phyloP scores from a whole-genome alignment of 1,140 invertebrate species.

The Panagrolaimus sp. region DNA sequence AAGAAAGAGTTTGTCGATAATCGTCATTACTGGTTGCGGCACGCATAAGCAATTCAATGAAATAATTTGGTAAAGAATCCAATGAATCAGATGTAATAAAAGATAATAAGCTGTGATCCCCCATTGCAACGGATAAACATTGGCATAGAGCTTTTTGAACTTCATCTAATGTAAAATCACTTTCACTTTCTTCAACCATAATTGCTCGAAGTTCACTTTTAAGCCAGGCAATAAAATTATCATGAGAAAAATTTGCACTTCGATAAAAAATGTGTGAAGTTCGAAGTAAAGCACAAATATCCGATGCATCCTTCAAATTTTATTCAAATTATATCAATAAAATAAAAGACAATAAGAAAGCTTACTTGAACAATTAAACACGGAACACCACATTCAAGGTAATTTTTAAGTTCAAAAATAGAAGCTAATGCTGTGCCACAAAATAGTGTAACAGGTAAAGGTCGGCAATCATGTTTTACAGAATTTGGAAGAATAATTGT shows the following conservation, averaged over 20 bases:
- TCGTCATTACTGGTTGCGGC: constrained; percentile 30
- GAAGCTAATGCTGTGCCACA: constrained; percentile 41
- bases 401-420: constrained; percentile 40
- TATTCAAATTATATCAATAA: constrained; percentile 12
- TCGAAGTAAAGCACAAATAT: constrained; percentile 44
- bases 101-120: constrained; percentile 31
- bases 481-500: constrained; percentile 41
- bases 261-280: constrained; percentile 40
- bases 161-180: neutral
- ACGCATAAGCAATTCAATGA: constrained; percentile 37
- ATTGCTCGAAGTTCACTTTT: constrained; percentile 30
- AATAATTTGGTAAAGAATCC: constrained; percentile 22
- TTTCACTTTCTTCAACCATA: constrained; percentile 14
- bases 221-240: constrained; percentile 39
- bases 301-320: constrained; percentile 31
- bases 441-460: constrained; percentile 51
- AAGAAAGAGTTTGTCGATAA: constrained; percentile 20
- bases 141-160: neutral
- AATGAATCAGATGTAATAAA: constrained; percentile 27
- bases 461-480: constrained; percentile 41
- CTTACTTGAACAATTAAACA: constrained; percentile 44
- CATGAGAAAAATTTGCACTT: constrained; percentile 40
- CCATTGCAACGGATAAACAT: constrained; percentile 17
- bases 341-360: constrained; percentile 16
- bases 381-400: constrained; percentile 49